Evolutionary conservation across 1,140 invertebrate genomes (phyloP).

Genomic region (Cyclargus thomasi): DNA sequence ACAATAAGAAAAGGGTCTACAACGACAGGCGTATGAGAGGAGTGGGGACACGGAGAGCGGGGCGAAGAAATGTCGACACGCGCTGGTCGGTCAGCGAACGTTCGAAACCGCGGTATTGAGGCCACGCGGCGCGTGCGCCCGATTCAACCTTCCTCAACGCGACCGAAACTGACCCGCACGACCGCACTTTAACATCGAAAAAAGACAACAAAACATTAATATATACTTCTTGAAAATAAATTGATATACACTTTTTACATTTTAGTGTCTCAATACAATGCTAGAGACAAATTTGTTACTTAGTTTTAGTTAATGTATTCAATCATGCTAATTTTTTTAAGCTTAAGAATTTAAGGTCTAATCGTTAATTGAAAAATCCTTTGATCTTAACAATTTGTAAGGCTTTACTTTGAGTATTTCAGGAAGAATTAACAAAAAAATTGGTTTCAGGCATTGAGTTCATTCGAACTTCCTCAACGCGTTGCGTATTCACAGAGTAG

Average conservation of each 20-base stretch:
- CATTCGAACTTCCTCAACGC: too few species aligned
- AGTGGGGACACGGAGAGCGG: constrained; percentile 38
- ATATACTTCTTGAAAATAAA: background rate
- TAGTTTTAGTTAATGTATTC: too few species aligned
- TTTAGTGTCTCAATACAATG: too few species aligned
- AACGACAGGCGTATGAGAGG: constrained; percentile 29
- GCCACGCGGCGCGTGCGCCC: constrained; percentile 63
- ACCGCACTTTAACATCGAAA: constrained; percentile 29
- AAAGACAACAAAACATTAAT: background rate
- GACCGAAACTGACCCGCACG: constrained; percentile 67
- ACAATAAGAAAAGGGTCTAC: constrained; percentile 28
- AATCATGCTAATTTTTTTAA: too few species aligned
- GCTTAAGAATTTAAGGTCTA: too few species aligned
- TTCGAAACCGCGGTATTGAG: constrained; percentile 56
- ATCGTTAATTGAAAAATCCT: too few species aligned
- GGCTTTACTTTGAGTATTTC: too few species aligned
- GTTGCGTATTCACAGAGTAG: too few species aligned
- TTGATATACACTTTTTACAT: background rate
- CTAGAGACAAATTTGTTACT: too few species aligned
- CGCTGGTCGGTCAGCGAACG: constrained; percentile 66
- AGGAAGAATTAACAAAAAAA: too few species aligned
- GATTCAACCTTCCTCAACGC: constrained; percentile 71
- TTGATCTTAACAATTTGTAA: too few species aligned
- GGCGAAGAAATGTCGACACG: constrained; percentile 53
- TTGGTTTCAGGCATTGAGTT: too few species aligned